phyloP scores from a whole-genome alignment of 2,797 vertebrate genomes.

The Lepus townsendii region DNA sequence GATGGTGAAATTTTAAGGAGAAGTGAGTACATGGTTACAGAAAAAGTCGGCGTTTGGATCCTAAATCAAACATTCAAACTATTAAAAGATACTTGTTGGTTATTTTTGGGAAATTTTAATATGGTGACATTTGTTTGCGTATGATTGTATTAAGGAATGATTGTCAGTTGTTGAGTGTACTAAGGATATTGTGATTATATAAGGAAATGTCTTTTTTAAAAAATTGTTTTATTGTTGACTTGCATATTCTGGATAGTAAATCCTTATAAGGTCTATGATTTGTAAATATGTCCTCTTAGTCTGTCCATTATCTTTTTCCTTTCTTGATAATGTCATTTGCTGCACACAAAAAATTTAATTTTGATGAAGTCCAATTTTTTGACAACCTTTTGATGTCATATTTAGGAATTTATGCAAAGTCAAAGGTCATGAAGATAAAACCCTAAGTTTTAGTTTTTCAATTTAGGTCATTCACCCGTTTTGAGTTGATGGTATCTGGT shows the following conservation, averaged over 20 bases:
- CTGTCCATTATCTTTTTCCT: not conserved
- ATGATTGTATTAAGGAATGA: not conserved
- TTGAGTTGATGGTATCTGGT: constrained; percentile 18
- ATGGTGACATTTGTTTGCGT: not conserved
- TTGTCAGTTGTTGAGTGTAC: not conserved
- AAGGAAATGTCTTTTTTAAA: not conserved
- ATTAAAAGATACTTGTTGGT: not conserved
- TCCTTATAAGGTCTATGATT: not conserved
- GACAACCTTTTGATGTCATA: not conserved
- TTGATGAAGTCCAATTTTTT: not conserved
- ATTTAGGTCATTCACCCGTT: constrained; percentile 10
- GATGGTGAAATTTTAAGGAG: not conserved
- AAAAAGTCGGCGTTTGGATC: not conserved
- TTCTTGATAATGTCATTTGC: constrained; percentile 14
- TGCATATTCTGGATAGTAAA: too few relatives aligned
- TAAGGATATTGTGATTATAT: not conserved
- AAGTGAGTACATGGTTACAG: not conserved
- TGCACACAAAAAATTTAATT: constrained; percentile 8
- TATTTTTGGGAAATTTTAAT: not conserved
- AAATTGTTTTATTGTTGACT: too few relatives aligned
- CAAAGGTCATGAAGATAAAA: constrained; percentile 25
- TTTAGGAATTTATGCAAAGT: not conserved
- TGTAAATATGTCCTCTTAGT: not conserved
- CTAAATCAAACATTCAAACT: not conserved
- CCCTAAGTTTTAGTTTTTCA: not conserved